These are phyloP conservation scores for Lacanobia wlatinum DNA, from an alignment of 2,888 invertebrate species.

Conservation along the genomic window DNA sequence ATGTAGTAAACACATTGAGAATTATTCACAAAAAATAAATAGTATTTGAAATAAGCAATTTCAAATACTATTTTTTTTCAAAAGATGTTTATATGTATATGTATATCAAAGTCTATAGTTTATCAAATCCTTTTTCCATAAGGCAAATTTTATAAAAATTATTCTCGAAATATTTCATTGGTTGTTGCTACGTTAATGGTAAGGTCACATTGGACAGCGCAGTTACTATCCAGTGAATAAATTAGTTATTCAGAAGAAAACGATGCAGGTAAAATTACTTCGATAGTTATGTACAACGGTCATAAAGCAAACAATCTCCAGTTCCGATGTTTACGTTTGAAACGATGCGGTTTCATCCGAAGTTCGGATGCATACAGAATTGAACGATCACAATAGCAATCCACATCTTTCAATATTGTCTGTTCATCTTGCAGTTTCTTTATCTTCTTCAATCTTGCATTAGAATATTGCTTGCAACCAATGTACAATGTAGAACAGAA, in stretches of 20 bases:
- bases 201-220: not conserved
- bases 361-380: not conserved
- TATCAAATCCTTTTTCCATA: not conserved
- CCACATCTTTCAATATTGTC: slow-evolving; percentile 19
- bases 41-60: too few relatives aligned
- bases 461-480: not conserved
- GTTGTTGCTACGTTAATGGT: too few relatives aligned
- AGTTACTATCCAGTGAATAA: not conserved
- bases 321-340: slow-evolving; percentile 5
- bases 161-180: not conserved
- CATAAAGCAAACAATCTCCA: slow-evolving; percentile 1
- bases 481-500: not conserved
- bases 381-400: slow-evolving; percentile 19
- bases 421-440: slow-evolving; percentile 1
- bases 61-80: too few relatives aligned
- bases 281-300: slow-evolving; percentile 1
- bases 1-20: not conserved
- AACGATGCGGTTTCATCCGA: not conserved
- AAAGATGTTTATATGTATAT: too few relatives aligned
- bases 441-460: not conserved
- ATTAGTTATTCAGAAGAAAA: not conserved
- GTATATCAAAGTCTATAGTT: too few relatives aligned
- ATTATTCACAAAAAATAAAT: too few relatives aligned
- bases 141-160: not conserved
- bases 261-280: not conserved